These are phyloP conservation scores for Takifugu bimaculatus DNA, from an alignment of 2,113 vertebrate species.

Conservation along the genomic window DNA sequence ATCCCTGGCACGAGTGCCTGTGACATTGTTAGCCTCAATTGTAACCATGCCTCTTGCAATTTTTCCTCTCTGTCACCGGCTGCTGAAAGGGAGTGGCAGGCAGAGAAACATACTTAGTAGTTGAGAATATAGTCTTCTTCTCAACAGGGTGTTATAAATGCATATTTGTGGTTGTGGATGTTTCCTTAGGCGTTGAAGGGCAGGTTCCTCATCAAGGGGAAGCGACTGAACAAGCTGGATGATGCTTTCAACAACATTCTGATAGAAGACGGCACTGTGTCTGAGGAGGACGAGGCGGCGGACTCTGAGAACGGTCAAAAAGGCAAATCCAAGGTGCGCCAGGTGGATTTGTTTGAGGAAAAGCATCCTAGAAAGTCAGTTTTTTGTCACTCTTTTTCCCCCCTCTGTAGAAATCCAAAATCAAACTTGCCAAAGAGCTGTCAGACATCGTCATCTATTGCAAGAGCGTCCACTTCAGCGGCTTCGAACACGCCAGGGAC, in stretches of 20 bases:
- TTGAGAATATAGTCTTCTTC: neutral
- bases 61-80: conserved; percentile 16
- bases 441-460: conserved; percentile 91
- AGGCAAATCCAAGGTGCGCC: conserved; percentile 64
- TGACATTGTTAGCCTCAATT: conserved; percentile 10
- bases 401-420: conserved; percentile 77
- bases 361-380: neutral
- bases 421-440: conserved; percentile 86
- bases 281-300: conserved; percentile 92
- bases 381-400: neutral
- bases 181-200: conserved; percentile 83
- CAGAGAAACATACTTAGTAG: neutral
- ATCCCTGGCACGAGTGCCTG: conserved; percentile 10
- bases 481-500: conserved; percentile 76
- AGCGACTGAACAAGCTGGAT: conserved; percentile 84
- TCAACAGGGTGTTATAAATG: neutral
- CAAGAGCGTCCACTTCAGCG: conserved; percentile 90
- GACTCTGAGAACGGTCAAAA: conserved; percentile 75
- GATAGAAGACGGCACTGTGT: conserved; percentile 81
- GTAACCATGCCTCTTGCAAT: conserved; percentile 12
- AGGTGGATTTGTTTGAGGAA: neutral
- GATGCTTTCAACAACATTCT: conserved; percentile 62
- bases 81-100: conserved; percentile 2
- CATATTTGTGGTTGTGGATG: conserved; percentile 12
- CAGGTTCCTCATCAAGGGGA: conserved; percentile 90